Evolutionary conservation across 2,888 invertebrate genomes (phyloP), one percentile per base, ranked within the genome.

Genomic region (Dasypogon diadema): DNA sequence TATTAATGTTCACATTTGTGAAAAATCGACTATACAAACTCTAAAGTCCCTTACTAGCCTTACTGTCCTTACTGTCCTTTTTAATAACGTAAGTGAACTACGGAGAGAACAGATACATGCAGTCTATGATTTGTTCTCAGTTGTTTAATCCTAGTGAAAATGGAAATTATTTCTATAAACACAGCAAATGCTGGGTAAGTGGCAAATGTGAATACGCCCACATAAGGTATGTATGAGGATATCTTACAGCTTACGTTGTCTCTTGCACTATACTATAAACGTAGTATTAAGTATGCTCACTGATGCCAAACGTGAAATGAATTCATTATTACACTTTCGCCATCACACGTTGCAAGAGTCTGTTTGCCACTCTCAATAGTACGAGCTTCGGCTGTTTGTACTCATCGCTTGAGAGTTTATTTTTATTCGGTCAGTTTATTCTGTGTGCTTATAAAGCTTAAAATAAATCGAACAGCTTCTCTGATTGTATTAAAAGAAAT

Each of bases 121-220:
- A n/a, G n/a, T n/a, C n/a, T n/a, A n/a, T n/a, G n/a, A n/a, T n/a
- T n/a, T n/a, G n/a, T n/a, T 8, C 30, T 30, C 3, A 30, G 30
- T 8, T 30, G 8, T 3, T 8, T 42, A 42, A n/a, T 12, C 42
- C 42, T 6, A 42, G 12, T 46, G 65, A 65, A 65, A 37, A 48
- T 46, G 65, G 46, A 65, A 65, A 65, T 48, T 65, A 65, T 22
- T 46, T 21, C 65, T n/a, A 65, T 65, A 65, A 65, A 65, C 48
- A 65, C 65, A 22, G n/a, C 65, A 65, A 65, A 65, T 65, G 65
- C 65, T 65, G 46, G 48, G 46, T 65, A 65, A 65, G 65, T 65
- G 65, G 48, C 48, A 65, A 65, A 65, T 46, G 14, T 24, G 46
- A 65, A 48, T 22, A 63, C 37, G 42, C 37, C 63, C 37, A 63